These are phyloP conservation scores for Choristoneura fumiferana DNA, from an alignment of 1,140 invertebrate genomes.

Conservation along the genomic window DNA sequence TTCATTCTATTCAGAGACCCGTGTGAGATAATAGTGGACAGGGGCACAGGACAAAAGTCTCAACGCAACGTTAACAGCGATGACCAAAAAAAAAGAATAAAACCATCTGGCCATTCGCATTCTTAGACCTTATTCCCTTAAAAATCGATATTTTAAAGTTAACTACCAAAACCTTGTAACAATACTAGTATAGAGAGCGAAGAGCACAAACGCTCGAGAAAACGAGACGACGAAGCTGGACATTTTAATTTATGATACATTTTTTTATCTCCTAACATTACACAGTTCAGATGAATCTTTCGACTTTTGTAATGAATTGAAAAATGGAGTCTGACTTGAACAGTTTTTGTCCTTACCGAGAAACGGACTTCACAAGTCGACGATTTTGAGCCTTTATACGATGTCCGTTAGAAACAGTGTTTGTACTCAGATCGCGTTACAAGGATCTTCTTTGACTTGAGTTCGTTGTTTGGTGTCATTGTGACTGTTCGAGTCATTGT, in stretches of 20 bases:
- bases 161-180: constrained; percentile 63
- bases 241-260: constrained; percentile 74
- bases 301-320: constrained; percentile 68
- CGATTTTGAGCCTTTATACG: constrained; percentile 41
- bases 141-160: constrained; percentile 68
- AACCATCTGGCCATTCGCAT: constrained; percentile 68
- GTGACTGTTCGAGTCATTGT: constrained; percentile 46
- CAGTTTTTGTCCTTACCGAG: constrained; percentile 66
- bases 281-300: constrained; percentile 71
- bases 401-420: constrained; percentile 45
- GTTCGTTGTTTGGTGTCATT: constrained; percentile 55
- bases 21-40: constrained; percentile 66
- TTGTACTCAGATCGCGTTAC: constrained; percentile 47
- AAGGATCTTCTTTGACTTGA: constrained; percentile 49
- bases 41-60: constrained; percentile 66
- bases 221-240: constrained; percentile 51
- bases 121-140: constrained; percentile 50
- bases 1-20: constrained; percentile 52
- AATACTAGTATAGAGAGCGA: constrained; percentile 46
- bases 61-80: constrained; percentile 59
- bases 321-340: constrained; percentile 59
- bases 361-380: constrained; percentile 74
- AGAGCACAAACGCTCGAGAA: constrained; percentile 40
- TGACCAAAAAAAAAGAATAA: constrained; percentile 54
- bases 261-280: constrained; percentile 58